Evolutionary conservation across 2,888 invertebrate genomes (phyloP), one percentile per base, ranked within the genome.

Genomic region (Blomia tropicalis): DNA sequence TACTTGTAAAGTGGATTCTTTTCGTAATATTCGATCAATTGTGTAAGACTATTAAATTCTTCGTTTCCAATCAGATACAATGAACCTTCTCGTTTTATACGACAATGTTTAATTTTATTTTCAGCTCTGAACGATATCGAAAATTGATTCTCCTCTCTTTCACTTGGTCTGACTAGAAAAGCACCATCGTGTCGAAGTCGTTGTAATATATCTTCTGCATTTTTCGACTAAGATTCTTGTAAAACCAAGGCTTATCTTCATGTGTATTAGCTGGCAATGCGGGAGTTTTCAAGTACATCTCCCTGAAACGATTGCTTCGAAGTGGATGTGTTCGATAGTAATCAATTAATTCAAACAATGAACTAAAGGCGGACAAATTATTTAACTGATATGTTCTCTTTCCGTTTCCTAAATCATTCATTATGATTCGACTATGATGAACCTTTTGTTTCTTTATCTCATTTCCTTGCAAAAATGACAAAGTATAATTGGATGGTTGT

Each of bases 91-190:
- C 87, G 80, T 74, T 88, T 87, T 66, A 98, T 87, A 58, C 92
- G 82, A 74, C 95, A 98, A 73, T 98, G 96, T 74, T 96, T 96
- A 67, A 95, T 92, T 74, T 90, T 87, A 60, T 84, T 86, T 70
- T 90, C 90, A 2, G 87, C 86, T 71, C 91, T 83, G 75, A 96
- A 96, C 64, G 93, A 93, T 69, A 98, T 87, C 17, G 92, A 90
- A 74, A 85, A 93, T 1, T 85, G 85, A 68, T 83, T 83, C 0
- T 78, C 76, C 67, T 91, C 91, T 69, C 86, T 85, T 69, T 89
- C 89, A 71, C 88, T 90, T 2, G 87, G 87, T 61, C 98, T 78
- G 5, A 98, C 90, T 36, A 98, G 77, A 75, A 92, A 98, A 0
- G 95, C 91, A 0, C 96, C 96, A 72, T 96, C 91, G 3, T 82